phyloP scores from a whole-genome alignment of 2,888 invertebrate genomes.

The Ferrisia virgata region DNA sequence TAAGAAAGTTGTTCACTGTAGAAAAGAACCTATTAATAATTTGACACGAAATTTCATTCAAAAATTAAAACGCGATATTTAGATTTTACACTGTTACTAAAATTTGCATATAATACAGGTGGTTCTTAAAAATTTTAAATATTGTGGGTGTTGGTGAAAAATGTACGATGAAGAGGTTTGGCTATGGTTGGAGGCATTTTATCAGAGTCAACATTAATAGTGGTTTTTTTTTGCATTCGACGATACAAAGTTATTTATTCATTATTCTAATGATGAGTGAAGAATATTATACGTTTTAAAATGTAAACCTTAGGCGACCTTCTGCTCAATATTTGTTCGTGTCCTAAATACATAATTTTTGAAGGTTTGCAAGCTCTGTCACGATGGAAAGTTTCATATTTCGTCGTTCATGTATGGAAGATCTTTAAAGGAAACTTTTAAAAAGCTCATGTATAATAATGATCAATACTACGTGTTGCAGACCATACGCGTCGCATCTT shows the following conservation, averaged over 20 bases:
- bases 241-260: neutral
- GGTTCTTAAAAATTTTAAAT: neutral
- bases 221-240: neutral
- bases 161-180: neutral
- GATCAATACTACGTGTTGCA: too few species aligned
- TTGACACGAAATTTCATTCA: neutral
- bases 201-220: neutral
- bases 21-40: neutral
- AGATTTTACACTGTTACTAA: neutral
- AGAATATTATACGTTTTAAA: slow-evolving; percentile 26
- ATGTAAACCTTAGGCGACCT: slow-evolving; percentile 19
- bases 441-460: too few species aligned
- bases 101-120: slow-evolving; percentile 31
- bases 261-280: slow-evolving; percentile 5
- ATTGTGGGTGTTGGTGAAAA: neutral
- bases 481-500: too few species aligned
- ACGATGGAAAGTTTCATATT: neutral
- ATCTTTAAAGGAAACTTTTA: too few species aligned
- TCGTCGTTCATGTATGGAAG: too few species aligned
- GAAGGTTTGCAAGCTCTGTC: slow-evolving; percentile 18
- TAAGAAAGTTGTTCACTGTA: neutral
- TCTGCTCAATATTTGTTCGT: slow-evolving; percentile 18
- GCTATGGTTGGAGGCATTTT: slow-evolving; percentile 12
- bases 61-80: neutral
- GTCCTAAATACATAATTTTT: slow-evolving; percentile 42